These are phyloP conservation scores for Drosophila setosimentum DNA, from an alignment of 2,888 invertebrate genomes.

Conservation along the genomic window DNA sequence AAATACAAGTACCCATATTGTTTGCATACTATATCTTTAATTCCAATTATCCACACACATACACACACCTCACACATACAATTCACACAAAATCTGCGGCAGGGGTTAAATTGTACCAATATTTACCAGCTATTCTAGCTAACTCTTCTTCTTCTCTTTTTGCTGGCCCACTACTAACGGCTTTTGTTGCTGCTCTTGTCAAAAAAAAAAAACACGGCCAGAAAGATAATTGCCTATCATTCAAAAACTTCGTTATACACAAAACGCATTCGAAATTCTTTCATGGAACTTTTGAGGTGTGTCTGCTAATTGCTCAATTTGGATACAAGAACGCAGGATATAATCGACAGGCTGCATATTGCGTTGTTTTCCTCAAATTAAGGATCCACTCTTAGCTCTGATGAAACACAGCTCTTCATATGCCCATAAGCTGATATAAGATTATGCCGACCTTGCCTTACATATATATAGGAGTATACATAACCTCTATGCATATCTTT, in stretches of 20 bases:
- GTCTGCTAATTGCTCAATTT: slow-evolving; percentile 30
- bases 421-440: neutral
- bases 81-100: slow-evolving; percentile 20
- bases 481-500: slow-evolving; percentile 21
- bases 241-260: slow-evolving; percentile 8
- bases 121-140: slow-evolving; percentile 38
- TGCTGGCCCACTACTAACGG: slow-evolving; percentile 15
- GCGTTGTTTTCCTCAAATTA: neutral
- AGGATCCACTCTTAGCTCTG: neutral
- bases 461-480: slow-evolving; percentile 4
- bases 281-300: slow-evolving; percentile 54
- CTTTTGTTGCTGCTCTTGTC: slow-evolving; percentile 28
- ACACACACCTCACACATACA: neutral
- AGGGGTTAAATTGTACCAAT: slow-evolving; percentile 37
- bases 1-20: slow-evolving; percentile 24
- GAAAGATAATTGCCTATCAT: slow-evolving; percentile 30
- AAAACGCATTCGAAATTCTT: slow-evolving; percentile 47
- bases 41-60: slow-evolving; percentile 67
- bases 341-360: neutral
- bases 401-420: neutral
- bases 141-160: slow-evolving; percentile 16
- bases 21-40: slow-evolving; percentile 66
- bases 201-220: slow-evolving; percentile 12
- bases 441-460: neutral
- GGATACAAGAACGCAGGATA: neutral